A percentile compares a stretch with the other conserved stretches of the same genome.
These are phyloP conservation scores for Polietes domitor DNA, from an alignment of 2,888 invertebrate genomes.

Conservation along the genomic window DNA sequence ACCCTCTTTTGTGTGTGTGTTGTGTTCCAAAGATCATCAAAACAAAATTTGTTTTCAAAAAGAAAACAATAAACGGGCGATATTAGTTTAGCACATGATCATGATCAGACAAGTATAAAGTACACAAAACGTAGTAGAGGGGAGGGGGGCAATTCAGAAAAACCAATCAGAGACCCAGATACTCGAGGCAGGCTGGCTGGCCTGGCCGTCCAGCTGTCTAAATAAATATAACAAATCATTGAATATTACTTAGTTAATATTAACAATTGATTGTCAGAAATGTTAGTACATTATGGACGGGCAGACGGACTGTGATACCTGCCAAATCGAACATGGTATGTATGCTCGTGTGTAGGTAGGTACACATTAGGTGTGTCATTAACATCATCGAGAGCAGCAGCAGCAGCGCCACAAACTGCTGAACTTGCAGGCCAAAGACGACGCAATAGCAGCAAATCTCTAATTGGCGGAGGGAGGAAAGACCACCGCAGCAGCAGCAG, in stretches of 20 bases:
- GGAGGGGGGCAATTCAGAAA: neutral
- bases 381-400: neutral
- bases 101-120: neutral
- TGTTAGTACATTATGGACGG: neutral
- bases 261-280: slow-evolving; percentile 1
- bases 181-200: neutral
- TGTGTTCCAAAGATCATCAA: neutral
- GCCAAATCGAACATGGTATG: neutral
- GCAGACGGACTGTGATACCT: neutral
- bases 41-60: neutral
- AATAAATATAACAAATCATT: slow-evolving; percentile 1
- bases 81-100: neutral
- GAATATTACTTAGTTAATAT: neutral
- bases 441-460: slow-evolving; percentile 15
- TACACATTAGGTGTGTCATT: slow-evolving; percentile 12
- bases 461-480: neutral
- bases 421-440: neutral
- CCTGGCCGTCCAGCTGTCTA: neutral
- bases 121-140: neutral
- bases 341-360: neutral
- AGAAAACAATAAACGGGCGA: neutral
- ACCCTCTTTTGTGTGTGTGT: neutral
- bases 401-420: neutral
- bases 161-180: neutral
- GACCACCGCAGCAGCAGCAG: neutral